Conservation (phyloP, 2,797 vertebrate species). For the Poecilia picta region DNA sequence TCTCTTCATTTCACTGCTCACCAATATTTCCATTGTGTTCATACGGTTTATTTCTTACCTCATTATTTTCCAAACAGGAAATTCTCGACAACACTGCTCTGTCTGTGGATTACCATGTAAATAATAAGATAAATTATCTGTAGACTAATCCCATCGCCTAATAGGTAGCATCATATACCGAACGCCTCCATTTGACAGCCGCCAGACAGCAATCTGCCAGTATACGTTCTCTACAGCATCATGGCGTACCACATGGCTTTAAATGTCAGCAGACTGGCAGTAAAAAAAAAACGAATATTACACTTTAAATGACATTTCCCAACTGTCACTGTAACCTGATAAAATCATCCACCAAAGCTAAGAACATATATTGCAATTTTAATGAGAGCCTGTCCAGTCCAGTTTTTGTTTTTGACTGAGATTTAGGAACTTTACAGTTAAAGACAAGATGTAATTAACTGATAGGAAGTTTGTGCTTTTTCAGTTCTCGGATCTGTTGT, state of each 20-base stretch:
- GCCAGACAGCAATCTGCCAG: slow-evolving; percentile 46
- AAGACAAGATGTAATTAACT: neutral
- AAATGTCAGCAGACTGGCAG: slow-evolving; percentile 50
- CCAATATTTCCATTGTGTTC: slow-evolving; percentile 6
- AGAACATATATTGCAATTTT: neutral
- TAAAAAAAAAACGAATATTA: slow-evolving; percentile 40
- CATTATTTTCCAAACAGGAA: slow-evolving; percentile 70
- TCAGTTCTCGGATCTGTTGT: neutral
- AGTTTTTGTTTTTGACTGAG: neutral
- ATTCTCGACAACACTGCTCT: slow-evolving; percentile 43
- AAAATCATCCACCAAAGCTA: slow-evolving; percentile 20
- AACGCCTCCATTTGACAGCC: slow-evolving; percentile 53
- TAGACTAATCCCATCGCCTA: slow-evolving; percentile 66
- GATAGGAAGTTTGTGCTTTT: neutral
- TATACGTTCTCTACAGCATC: slow-evolving; percentile 19
- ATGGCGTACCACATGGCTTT: slow-evolving; percentile 20
- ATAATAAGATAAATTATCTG: slow-evolving; percentile 64
- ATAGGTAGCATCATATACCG: slow-evolving; percentile 60
- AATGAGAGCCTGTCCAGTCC: neutral
- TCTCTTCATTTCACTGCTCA: neutral
- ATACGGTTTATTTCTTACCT: slow-evolving; percentile 48
- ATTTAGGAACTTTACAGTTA: neutral
- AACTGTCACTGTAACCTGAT: slow-evolving; percentile 29
- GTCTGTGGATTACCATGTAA: slow-evolving; percentile 69
- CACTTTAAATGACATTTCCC: slow-evolving; percentile 35